These are phyloP conservation scores for Eolophus roseicapilla DNA, from an alignment of 2,113 vertebrate genomes.

Conservation along the genomic window DNA sequence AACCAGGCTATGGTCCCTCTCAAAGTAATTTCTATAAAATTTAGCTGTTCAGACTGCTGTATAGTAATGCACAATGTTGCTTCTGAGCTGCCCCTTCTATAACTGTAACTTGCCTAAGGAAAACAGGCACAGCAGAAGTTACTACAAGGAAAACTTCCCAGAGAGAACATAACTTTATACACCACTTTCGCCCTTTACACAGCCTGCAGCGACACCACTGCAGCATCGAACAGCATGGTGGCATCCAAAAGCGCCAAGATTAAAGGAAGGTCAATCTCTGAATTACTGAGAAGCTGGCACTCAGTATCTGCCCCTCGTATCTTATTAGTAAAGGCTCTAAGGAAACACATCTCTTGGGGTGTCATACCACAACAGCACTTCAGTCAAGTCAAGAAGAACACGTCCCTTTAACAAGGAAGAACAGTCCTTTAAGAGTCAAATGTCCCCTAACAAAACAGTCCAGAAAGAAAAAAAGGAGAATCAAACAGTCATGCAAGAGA, in stretches of 20 bases:
- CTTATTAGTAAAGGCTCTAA: neutral
- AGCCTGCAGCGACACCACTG: neutral
- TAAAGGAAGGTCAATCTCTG: neutral
- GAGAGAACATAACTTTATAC: neutral
- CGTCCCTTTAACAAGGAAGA: neutral
- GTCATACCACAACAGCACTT: neutral
- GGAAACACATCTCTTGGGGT: neutral
- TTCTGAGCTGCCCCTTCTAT: neutral
- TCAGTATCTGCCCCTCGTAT: neutral
- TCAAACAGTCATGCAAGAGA: neutral
- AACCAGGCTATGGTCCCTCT: neutral
- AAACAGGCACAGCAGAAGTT: neutral
- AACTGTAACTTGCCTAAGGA: neutral
- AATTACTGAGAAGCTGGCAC: rapidly evolving
- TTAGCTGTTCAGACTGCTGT: neutral
- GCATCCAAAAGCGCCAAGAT: neutral
- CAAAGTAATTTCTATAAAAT: neutral
- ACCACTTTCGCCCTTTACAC: neutral
- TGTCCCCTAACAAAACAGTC: neutral
- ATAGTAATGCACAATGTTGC: neutral
- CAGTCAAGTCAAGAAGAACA: neutral
- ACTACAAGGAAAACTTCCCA: neutral
- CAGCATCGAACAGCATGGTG: neutral
- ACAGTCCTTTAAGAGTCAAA: neutral
- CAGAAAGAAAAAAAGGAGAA: neutral